Conservation (phyloP, 2,113 vertebrate genomes). For the Hucho hucho region DNA sequence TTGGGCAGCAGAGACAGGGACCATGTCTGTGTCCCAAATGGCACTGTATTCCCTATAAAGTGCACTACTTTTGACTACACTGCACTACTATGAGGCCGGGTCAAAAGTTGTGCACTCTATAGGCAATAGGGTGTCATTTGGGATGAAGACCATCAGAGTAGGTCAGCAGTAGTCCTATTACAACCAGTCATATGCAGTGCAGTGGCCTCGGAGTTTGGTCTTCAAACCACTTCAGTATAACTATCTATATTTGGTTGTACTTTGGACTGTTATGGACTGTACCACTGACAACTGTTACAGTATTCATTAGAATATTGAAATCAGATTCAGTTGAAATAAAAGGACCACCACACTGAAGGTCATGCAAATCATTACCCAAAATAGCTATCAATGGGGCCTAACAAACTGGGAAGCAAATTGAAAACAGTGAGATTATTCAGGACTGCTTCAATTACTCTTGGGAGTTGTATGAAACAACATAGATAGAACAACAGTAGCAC, state of each 20-base stretch:
- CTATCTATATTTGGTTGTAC: neutral
- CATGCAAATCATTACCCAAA: neutral
- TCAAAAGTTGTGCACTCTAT: too few species aligned
- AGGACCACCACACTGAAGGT: neutral
- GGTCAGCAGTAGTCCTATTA: neutral
- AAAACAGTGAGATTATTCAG: neutral
- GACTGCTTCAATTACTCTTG: neutral
- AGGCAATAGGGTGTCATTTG: too few species aligned
- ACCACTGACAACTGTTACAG: too few species aligned
- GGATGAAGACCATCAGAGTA: too few species aligned
- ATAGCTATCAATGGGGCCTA: too few species aligned
- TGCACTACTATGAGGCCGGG: too few species aligned
- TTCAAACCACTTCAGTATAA: neutral
- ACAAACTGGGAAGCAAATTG: neutral
- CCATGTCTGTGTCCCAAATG: neutral
- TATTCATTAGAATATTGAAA: too few species aligned
- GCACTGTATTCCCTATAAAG: neutral
- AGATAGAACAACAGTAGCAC: neutral
- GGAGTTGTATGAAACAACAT: too few species aligned
- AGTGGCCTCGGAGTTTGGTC: neutral
- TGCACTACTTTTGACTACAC: neutral
- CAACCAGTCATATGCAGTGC: neutral
- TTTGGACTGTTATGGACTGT: neutral
- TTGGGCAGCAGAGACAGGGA: conserved; percentile 53
- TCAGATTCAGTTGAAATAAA: neutral